Conservation (phyloP, 2,797 vertebrate species). For the Sebastes taczanowskii region DNA sequence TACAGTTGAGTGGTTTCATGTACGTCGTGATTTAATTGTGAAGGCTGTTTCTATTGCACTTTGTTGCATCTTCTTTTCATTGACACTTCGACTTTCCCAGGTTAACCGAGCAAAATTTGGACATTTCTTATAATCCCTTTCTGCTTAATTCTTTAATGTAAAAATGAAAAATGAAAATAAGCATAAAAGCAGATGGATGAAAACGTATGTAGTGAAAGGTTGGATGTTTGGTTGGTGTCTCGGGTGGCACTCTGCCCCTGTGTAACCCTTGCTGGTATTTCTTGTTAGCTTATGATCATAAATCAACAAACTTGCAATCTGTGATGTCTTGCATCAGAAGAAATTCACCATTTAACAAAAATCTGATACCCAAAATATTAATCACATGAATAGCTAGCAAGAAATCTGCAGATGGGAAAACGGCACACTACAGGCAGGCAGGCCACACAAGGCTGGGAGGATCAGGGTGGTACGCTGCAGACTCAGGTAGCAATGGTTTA, state of each 20-base stretch:
- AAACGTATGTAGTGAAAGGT: background rate
- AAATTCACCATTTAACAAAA: background rate
- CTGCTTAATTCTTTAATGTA: no score
- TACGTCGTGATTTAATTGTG: no score
- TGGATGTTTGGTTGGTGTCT: no score
- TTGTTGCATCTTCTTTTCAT: background rate
- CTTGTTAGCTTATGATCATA: background rate
- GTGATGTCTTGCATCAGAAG: background rate
- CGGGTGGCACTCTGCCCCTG: background rate
- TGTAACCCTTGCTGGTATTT: background rate
- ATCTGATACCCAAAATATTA: background rate
- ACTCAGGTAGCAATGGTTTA: constrained; percentile 43
- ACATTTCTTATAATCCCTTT: no score
- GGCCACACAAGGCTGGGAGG: background rate
- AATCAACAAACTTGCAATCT: background rate
- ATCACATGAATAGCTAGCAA: background rate
- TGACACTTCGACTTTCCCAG: background rate
- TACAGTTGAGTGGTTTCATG: no score
- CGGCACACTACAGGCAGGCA: background rate
- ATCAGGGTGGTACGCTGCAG: background rate
- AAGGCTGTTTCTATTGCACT: background rate
- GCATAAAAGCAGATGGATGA: background rate
- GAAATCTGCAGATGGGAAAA: background rate
- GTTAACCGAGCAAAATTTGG: no score
- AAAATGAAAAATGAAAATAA: no score